phyloP scores from a whole-genome alignment of 2,113 vertebrate genomes.

The Dicentrarchus labrax region DNA sequence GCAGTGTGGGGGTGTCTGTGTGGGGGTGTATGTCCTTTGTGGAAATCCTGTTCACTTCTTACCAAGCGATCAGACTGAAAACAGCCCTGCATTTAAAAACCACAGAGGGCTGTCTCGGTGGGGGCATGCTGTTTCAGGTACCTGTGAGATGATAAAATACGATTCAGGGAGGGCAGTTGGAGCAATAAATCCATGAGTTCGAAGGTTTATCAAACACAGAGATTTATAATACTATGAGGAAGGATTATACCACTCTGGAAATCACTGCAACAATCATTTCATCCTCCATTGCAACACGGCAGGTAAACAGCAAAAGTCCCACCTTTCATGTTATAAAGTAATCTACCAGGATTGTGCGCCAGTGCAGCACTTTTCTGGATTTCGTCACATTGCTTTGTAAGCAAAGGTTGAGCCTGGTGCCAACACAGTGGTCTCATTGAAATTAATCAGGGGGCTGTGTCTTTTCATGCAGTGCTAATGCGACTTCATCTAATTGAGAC shows the following conservation, averaged over 20 bases:
- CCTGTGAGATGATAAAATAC: background rate
- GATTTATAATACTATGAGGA: background rate
- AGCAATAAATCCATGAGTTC: background rate
- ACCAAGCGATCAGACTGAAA: background rate
- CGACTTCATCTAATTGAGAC: background rate
- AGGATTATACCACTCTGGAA: background rate
- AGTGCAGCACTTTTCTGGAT: background rate
- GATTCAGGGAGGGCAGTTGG: background rate
- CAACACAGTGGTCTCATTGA: background rate
- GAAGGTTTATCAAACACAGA: background rate
- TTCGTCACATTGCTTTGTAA: background rate
- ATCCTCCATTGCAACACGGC: background rate
- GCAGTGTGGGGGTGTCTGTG: constrained; percentile 8
- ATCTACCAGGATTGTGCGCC: background rate
- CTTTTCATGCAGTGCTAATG: background rate
- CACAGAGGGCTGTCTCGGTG: background rate
- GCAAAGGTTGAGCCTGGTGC: background rate
- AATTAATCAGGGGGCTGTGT: background rate
- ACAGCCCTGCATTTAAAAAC: background rate
- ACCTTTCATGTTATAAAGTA: background rate
- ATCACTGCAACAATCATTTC: background rate
- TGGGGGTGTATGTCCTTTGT: constrained; percentile 14
- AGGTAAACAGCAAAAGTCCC: background rate
- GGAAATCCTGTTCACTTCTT: background rate
- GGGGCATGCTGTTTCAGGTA: background rate